These are phyloP conservation scores for Brachypalpus laphriformis DNA, from an alignment of 2,888 invertebrate genomes.

Conservation along the genomic window DNA sequence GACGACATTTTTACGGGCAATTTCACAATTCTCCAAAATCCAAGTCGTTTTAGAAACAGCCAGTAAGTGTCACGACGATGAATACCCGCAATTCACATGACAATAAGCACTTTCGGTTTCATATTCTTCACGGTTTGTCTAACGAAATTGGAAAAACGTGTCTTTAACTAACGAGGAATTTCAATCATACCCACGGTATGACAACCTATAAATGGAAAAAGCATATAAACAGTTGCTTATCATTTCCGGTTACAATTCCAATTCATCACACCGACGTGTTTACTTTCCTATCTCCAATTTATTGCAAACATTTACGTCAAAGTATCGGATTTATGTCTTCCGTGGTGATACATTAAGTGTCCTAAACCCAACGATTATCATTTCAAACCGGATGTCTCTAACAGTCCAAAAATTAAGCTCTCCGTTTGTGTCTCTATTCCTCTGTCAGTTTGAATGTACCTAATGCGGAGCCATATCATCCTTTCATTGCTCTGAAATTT, in stretches of 20 bases:
- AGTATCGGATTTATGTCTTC: neutral
- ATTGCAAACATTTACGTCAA: neutral
- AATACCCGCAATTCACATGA: no score
- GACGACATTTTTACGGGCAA: no score
- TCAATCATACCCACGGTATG: no score
- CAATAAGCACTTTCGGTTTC: no score
- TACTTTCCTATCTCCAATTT: neutral
- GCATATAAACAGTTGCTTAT: neutral
- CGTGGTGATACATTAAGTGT: neutral
- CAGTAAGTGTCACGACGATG: no score
- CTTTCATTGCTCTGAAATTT: neutral
- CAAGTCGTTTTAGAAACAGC: no score
- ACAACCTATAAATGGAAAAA: no score
- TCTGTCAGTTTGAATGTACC: neutral
- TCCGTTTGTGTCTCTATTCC: neutral
- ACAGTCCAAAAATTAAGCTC: neutral
- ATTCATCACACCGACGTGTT: neutral
- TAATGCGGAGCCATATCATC: neutral
- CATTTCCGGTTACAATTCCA: neutral
- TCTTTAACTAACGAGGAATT: neutral
- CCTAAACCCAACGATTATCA: neutral
- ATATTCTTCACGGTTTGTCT: neutral
- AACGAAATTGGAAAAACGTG: neutral
- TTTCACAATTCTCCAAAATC: no score
- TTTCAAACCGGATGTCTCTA: neutral